phyloP scores from a whole-genome alignment of 2,888 invertebrate species.

The Rhagium mordax region DNA sequence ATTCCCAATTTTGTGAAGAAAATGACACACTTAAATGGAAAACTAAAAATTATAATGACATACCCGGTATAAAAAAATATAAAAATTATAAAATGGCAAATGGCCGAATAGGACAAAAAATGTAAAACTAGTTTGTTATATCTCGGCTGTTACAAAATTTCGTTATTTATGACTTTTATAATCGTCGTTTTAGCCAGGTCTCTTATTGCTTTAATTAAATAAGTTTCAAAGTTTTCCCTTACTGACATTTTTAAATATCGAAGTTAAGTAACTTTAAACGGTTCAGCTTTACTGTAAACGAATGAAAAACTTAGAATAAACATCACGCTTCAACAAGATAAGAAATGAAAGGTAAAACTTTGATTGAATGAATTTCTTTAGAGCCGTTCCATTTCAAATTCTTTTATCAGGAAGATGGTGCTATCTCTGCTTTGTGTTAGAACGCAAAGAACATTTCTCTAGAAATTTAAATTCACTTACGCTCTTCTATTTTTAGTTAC shows the following conservation, averaged over 20 bases:
- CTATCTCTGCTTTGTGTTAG: neutral
- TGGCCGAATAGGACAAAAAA: neutral
- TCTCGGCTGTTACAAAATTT: neutral
- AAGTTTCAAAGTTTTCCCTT: neutral
- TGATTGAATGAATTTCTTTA: conserved; percentile 19
- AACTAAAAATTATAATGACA: no score
- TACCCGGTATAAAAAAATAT: no score
- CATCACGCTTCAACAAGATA: conserved; percentile 16
- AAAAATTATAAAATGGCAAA: neutral
- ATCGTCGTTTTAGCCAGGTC: neutral
- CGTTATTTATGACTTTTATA: neutral
- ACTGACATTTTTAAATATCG: neutral
- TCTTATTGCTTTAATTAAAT: conserved; percentile 10
- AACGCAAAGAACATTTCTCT: neutral
- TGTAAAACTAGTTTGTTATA: neutral
- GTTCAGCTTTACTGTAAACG: neutral
- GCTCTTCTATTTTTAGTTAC: no score
- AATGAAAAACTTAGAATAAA: conserved; percentile 9
- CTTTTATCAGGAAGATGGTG: neutral
- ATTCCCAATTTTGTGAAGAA: no score
- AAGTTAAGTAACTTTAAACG: conserved; percentile 10
- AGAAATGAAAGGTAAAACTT: conserved; percentile 13
- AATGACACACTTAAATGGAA: no score
- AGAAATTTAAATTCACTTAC: neutral
- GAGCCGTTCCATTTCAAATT: neutral